Evolutionary conservation across 2,113 vertebrate species (phyloP), one percentile per base, ranked within the genome.

Genomic region (Myotis yumanensis): DNA sequence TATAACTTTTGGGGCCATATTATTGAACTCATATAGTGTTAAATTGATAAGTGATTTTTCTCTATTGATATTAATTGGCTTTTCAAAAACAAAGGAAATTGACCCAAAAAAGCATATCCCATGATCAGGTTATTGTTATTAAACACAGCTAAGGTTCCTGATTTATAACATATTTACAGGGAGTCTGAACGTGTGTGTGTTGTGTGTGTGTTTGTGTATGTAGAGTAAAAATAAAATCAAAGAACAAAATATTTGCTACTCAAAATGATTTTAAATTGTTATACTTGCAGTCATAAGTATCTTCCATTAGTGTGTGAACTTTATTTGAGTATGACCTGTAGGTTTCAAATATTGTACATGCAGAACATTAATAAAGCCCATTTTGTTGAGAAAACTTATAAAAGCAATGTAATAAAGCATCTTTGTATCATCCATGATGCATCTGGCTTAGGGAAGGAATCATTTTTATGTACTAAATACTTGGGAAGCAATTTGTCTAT

Each of bases 401-500:
- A 54, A 46, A 86, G 16, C 48, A 71, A 16, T 68, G 18, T 51
- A 86, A 48, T 82, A 85, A 73, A 73, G n/a, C 66, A 43, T 62
- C 37, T 75, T 52, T 62, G 52, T 37, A 16, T 68, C n/a, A 30
- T 32, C 40, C 3, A 5, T 59, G 77, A 54, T 77, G 18, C 10
- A 15, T 68, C 72, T 88, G 35, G 51, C 91, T 95, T 79, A 23
- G 48, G 52, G 77, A 77, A 57, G n/a, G 86, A 51, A n/a, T 92
- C 10, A 5, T 32, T n/a, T n/a, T n/a, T n/a, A n/a, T n/a, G n/a
- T n/a, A 82, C n/a, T 73, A 91, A 79, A 79, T 59, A 32, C 69
- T 48, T 64, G 51, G 83, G 69, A 66, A 94, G 40, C 30, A 91
- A 73, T 96, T 89, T 95, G n/a, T 89, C 32, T 86, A 73, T 90